Evolutionary conservation across 2,113 vertebrate genomes (phyloP).

Genomic region (Lagopus leucura): DNA sequence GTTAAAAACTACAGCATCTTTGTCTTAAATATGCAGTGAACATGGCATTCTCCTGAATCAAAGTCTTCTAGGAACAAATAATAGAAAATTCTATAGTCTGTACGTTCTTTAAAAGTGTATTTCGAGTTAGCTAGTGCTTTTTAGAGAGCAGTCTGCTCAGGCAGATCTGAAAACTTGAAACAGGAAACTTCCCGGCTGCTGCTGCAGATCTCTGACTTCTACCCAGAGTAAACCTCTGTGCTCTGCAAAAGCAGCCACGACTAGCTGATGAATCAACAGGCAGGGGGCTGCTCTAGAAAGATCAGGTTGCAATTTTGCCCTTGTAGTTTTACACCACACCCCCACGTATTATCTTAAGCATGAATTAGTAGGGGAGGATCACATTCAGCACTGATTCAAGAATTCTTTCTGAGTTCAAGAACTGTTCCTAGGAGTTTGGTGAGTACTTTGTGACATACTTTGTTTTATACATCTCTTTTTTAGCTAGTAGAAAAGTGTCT

Average conservation of each 20-base stretch:
- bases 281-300: neutral
- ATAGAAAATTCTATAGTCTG: rapidly evolving
- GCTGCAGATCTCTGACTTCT: neutral
- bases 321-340: neutral
- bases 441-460: constrained; percentile 63
- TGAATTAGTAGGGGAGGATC: neutral
- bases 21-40: neutral
- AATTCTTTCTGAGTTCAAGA: constrained; percentile 36
- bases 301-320: constrained; percentile 46
- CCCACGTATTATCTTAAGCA: neutral
- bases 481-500: neutral
- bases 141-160: neutral
- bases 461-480: neutral
- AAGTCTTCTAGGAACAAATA: neutral
- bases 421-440: constrained; percentile 63
- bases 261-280: neutral
- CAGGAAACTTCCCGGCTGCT: constrained; percentile 46
- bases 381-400: neutral
- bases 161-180: neutral
- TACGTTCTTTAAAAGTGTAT: neutral
- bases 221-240: neutral
- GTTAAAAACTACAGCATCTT: rapidly evolving
- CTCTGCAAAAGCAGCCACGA: neutral
- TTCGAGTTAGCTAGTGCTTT: neutral
- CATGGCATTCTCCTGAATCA: rapidly evolving